phyloP scores from a whole-genome alignment of 2,888 invertebrate species.

The Acronicta alni region DNA sequence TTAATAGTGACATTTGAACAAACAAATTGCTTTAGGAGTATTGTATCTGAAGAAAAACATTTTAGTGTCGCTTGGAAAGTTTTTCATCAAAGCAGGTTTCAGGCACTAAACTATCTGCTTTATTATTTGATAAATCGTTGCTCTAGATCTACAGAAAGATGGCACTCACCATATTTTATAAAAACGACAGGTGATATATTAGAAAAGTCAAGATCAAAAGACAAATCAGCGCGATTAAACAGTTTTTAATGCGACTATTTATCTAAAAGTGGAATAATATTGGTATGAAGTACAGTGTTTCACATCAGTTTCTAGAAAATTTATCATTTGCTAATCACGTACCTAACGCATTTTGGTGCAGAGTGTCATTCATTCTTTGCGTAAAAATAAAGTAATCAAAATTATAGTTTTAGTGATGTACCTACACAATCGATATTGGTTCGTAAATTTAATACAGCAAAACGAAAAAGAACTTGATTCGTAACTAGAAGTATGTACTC shows the following conservation, averaged over 20 bases:
- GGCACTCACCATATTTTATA: slow-evolving; percentile 6
- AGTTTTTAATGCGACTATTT: slow-evolving; percentile 3
- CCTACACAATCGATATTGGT: no score
- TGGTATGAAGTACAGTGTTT: no score
- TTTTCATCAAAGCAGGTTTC: slow-evolving; percentile 17
- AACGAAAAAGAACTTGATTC: no score
- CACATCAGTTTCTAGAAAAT: no score
- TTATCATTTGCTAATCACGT: no score
- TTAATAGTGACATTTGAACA: slow-evolving; percentile 26
- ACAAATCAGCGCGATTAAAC: slow-evolving; percentile 35
- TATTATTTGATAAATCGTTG: slow-evolving; percentile 38
- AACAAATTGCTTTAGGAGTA: slow-evolving; percentile 9
- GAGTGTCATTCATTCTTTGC: no score
- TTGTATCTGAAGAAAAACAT: slow-evolving; percentile 9
- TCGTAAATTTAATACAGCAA: no score
- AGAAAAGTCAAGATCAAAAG: slow-evolving; percentile 22
- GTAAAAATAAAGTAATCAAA: no score
- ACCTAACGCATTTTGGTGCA: no score
- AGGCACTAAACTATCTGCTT: slow-evolving; percentile 13
- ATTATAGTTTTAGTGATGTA: no score
- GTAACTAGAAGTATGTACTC: no score
- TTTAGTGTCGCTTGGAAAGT: slow-evolving; percentile 3
- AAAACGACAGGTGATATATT: slow-evolving; percentile 24
- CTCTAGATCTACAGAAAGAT: slow-evolving; percentile 32
- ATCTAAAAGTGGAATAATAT: neutral